Conservation (phyloP, 2,113 vertebrate species). For the Archilochus colubris region DNA sequence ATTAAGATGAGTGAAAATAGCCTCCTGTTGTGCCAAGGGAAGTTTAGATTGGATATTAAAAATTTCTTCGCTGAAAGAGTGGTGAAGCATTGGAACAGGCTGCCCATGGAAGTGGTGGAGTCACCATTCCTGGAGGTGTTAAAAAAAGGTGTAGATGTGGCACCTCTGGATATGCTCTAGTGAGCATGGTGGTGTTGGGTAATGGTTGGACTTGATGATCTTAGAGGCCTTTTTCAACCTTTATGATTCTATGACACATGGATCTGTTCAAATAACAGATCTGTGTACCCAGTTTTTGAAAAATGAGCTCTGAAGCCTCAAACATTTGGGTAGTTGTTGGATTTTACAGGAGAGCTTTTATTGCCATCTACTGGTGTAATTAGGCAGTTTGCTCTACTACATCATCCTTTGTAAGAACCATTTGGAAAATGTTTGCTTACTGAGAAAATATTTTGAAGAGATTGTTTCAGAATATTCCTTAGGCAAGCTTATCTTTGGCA, state of each 20-base stretch:
- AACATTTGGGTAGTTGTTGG: not conserved
- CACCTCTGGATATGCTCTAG: no score
- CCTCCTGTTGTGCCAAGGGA: no score
- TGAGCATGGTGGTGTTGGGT: no score
- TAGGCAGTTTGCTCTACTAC: not conserved
- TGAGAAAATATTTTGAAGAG: constrained; percentile 62
- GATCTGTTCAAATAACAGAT: not conserved
- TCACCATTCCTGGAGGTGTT: no score
- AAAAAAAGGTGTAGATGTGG: no score
- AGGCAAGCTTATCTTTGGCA: constrained; percentile 65
- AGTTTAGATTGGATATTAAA: no score
- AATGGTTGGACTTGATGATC: no score
- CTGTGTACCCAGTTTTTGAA: not conserved
- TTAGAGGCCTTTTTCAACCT: no score
- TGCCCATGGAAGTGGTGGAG: no score
- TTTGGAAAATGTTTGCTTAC: constrained; percentile 61
- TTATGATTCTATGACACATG: not conserved
- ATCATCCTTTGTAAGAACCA: not conserved
- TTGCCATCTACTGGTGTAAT: constrained; percentile 66
- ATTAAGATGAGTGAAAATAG: no score
- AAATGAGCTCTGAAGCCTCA: not conserved
- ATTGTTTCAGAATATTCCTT: constrained; percentile 57
- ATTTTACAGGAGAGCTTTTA: constrained; percentile 34
- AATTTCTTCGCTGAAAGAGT: no score
- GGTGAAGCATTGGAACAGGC: no score